Evolutionary conservation across 2,797 vertebrate species (phyloP).

Genomic region (Antrozous pallidus): DNA sequence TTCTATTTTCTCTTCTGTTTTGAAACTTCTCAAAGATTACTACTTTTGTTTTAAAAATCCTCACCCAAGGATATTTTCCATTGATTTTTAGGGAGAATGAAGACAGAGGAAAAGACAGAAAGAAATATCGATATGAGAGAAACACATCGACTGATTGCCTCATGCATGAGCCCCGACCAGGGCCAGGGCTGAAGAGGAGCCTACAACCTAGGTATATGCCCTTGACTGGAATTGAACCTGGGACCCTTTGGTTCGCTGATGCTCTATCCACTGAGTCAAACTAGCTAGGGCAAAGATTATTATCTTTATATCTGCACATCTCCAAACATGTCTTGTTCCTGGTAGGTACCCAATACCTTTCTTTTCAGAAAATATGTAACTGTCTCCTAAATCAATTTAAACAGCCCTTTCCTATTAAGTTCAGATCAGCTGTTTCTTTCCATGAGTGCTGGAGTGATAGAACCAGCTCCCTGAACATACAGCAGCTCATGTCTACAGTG

Average conservation of each 20-base stretch:
- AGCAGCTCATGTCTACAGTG: background rate
- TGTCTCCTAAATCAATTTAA: background rate
- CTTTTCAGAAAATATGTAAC: background rate
- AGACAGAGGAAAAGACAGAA: no score
- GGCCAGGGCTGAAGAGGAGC: no score
- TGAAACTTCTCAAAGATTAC: background rate
- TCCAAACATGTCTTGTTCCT: background rate
- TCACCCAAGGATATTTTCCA: no score
- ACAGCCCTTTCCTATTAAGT: background rate
- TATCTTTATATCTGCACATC: background rate
- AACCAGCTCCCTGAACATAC: background rate
- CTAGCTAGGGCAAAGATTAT: background rate
- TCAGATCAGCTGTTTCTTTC: background rate
- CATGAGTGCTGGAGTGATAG: background rate
- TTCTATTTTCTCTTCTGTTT: background rate
- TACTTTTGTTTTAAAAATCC: background rate
- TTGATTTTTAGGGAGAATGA: no score
- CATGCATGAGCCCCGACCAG: no score
- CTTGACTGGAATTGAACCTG: no score
- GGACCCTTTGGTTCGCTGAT: no score
- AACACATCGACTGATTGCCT: no score
- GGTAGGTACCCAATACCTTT: background rate
- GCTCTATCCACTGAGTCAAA: no score
- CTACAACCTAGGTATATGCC: no score
- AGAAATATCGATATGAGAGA: no score